Evolutionary conservation across 2,797 vertebrate species (phyloP).

Genomic region (Sebastes vulpes): DNA sequence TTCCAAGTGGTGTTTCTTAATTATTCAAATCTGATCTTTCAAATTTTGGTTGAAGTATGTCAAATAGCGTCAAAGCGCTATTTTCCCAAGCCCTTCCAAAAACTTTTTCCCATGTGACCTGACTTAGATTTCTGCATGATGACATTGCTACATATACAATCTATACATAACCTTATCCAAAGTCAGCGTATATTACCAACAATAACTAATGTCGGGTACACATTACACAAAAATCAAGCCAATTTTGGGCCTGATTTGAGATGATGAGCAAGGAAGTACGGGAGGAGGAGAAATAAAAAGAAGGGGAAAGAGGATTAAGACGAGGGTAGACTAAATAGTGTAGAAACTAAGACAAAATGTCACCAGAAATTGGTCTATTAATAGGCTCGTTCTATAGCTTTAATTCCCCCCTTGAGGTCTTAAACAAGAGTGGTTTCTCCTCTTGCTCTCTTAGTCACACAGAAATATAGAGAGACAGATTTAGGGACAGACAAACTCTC

Average conservation of each 20-base stretch:
- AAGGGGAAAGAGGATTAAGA: neutral
- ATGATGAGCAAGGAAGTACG: neutral
- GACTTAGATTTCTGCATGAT: no score
- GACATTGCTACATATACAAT: no score
- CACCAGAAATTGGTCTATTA: slow-evolving; percentile 55
- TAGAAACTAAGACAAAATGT: slow-evolving; percentile 18
- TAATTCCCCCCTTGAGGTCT: slow-evolving; percentile 55
- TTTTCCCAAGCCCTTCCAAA: no score
- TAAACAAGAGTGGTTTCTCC: slow-evolving; percentile 35
- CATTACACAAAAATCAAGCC: no score
- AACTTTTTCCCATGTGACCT: no score
- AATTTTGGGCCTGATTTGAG: neutral
- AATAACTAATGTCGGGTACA: no score
- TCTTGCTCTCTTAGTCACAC: slow-evolving; percentile 21
- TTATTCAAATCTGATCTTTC: no score
- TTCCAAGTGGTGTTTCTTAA: no score
- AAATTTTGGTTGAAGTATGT: no score
- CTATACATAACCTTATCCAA: no score
- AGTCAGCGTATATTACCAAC: no score
- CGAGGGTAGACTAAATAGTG: neutral
- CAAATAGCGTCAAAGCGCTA: no score
- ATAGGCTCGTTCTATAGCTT: slow-evolving; percentile 50
- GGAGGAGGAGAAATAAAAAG: neutral
- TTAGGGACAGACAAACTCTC: slow-evolving; percentile 11
- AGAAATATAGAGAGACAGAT: slow-evolving; percentile 1